phyloP scores from a whole-genome alignment of 2,113 vertebrate species.

The Solea senegalensis region DNA sequence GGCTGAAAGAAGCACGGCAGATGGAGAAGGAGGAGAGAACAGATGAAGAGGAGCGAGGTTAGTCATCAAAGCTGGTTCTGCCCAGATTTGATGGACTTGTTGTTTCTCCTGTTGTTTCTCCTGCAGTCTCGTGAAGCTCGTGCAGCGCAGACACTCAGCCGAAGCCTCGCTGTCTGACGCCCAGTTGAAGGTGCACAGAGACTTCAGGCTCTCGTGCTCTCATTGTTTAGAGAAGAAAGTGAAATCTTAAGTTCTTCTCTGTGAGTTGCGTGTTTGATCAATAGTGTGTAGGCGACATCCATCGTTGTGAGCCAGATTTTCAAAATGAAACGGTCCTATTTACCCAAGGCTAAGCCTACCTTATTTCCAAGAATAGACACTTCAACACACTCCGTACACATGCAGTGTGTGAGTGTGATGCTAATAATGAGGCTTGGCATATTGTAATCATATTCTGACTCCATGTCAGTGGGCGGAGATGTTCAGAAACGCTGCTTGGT shows the following conservation, averaged over 20 bases:
- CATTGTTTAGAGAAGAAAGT: slow-evolving; percentile 12
- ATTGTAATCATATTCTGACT: slow-evolving; percentile 20
- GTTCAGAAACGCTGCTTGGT: not conserved
- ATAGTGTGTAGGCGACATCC: slow-evolving; percentile 42
- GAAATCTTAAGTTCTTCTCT: not conserved
- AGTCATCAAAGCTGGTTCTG: slow-evolving; percentile 44
- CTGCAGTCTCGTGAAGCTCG: not conserved
- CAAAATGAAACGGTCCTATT: slow-evolving; percentile 32
- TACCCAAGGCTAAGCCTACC: slow-evolving; percentile 40
- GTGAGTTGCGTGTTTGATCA: slow-evolving; percentile 40
- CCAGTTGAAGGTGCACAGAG: slow-evolving; percentile 1
- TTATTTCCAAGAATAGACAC: slow-evolving; percentile 43
- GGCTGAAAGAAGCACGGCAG: slow-evolving; percentile 18
- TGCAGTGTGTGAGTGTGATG: slow-evolving; percentile 7
- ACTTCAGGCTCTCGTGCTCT: not conserved
- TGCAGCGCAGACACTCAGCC: slow-evolving; percentile 11
- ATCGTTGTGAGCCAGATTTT: slow-evolving; percentile 33
- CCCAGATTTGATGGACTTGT: slow-evolving; percentile 34
- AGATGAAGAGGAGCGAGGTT: slow-evolving; percentile 37
- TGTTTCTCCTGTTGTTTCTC: slow-evolving; percentile 38
- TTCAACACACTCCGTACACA: slow-evolving; percentile 3
- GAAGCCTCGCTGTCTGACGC: not conserved
- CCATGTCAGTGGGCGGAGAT: not conserved
- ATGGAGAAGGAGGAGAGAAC: slow-evolving; percentile 31
- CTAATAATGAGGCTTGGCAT: slow-evolving; percentile 1